Evolutionary conservation across 2,888 invertebrate genomes (phyloP).

Genomic region (Helicoverpa assulta): DNA sequence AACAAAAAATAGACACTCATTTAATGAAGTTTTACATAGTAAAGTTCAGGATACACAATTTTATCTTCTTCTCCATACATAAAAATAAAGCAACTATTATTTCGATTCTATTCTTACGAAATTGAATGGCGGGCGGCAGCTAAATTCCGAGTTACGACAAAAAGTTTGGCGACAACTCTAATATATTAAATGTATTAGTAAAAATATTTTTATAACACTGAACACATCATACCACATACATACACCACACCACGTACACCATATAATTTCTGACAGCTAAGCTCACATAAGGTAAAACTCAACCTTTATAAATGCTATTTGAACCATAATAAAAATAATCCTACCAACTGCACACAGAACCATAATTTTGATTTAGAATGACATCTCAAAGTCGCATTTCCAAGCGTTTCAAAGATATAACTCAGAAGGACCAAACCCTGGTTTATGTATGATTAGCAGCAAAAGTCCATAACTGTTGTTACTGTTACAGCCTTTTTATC

Average conservation of each 20-base stretch:
- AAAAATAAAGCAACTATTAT: not conserved
- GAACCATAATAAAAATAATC: slow-evolving; percentile 51
- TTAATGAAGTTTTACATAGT: not conserved
- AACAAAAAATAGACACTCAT: slow-evolving; percentile 31
- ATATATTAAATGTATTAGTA: not conserved
- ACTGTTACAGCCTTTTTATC: no score
- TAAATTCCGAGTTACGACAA: no score
- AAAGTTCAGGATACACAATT: no score
- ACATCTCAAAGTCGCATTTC: slow-evolving; percentile 43
- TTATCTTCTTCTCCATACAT: not conserved
- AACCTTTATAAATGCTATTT: not conserved
- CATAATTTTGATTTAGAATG: slow-evolving; percentile 65
- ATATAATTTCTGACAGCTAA: not conserved
- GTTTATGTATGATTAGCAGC: slow-evolving; percentile 28
- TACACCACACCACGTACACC: no score
- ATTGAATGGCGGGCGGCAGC: no score
- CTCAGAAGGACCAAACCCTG: slow-evolving; percentile 52
- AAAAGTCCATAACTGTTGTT: no score
- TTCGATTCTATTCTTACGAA: not conserved
- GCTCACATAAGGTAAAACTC: not conserved
- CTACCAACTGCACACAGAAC: slow-evolving; percentile 22
- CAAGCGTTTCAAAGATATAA: slow-evolving; percentile 57
- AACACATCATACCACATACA: no score
- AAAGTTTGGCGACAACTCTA: no score
- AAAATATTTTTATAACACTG: no score